Conservation (phyloP, 2,797 vertebrate genomes). For the Microtus californicus region DNA sequence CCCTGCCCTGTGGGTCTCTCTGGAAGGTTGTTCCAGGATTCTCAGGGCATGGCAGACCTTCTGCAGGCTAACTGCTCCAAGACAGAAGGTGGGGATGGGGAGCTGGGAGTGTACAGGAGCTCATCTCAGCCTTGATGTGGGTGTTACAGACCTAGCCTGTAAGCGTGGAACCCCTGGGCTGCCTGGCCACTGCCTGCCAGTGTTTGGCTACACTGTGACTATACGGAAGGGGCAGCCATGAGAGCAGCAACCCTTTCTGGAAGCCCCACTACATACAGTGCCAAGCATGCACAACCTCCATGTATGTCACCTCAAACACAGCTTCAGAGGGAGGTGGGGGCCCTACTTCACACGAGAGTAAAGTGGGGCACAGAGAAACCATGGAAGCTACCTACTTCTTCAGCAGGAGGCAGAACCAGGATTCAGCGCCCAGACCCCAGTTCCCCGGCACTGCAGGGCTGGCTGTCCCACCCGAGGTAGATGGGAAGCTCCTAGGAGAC, state of each 20-base stretch:
- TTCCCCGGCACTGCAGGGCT: rapidly evolving
- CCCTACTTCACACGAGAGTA: not conserved
- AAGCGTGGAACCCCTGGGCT: not conserved
- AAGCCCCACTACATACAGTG: rapidly evolving
- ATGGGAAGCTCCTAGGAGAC: not conserved
- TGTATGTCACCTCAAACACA: not conserved
- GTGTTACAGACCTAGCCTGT: not conserved
- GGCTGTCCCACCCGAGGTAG: not conserved
- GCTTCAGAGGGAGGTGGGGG: not conserved
- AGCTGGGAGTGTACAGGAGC: not conserved
- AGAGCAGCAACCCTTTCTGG: not conserved
- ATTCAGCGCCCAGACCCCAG: not conserved
- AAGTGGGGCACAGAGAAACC: not conserved
- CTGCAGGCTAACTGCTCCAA: not conserved
- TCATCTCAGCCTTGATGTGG: not conserved
- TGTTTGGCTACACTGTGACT: not conserved
- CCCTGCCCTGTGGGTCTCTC: not conserved
- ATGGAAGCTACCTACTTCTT: not conserved
- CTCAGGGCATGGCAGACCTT: rapidly evolving
- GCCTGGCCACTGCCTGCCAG: not conserved
- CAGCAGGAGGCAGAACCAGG: not conserved
- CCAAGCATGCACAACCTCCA: rapidly evolving
- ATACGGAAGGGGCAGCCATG: not conserved
- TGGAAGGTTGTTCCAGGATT: not conserved
- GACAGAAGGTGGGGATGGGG: no score